phyloP scores from a whole-genome alignment of 2,888 invertebrate genomes.

The Amphimallon solstitiale region DNA sequence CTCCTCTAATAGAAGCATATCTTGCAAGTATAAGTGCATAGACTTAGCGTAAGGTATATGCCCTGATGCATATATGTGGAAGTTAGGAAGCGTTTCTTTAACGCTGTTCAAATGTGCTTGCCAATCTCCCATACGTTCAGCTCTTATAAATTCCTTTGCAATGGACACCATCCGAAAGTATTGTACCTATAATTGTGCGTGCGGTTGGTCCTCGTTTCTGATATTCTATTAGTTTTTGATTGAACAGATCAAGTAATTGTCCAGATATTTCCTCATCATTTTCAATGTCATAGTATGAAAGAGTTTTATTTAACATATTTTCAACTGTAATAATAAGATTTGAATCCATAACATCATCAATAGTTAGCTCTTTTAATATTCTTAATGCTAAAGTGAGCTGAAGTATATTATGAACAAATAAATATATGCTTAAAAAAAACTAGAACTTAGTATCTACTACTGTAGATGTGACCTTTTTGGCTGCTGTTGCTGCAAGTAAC shows the following conservation, averaged over 20 bases:
- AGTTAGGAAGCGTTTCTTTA: conserved; percentile 54
- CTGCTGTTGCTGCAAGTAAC: no score
- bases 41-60: conserved; percentile 41
- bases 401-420: no score
- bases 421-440: no score
- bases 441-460: no score
- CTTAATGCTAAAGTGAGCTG: no score
- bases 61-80: conserved; percentile 49
- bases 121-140: conserved; percentile 39
- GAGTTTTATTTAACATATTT: conserved; percentile 43
- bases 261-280: conserved; percentile 50
- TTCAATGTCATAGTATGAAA: conserved; percentile 46
- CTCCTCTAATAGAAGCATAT: conserved; percentile 5
- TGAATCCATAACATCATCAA: conserved; percentile 49
- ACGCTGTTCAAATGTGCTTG: conserved; percentile 49
- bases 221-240: conserved; percentile 40
- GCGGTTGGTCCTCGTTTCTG: conserved; percentile 39
- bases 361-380: conserved; percentile 55
- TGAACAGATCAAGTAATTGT: conserved; percentile 50
- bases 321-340: no score
- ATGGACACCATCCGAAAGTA: conserved; percentile 52
- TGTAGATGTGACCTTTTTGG: no score
- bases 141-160: conserved; percentile 51
- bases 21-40: conserved; percentile 42
- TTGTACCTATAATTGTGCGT: conserved; percentile 48